Percentiles rank a stretch among this genome's conserved stretches.
Conservation (phyloP, 2,888 invertebrate genomes). For the Cephus spinipes region DNA sequence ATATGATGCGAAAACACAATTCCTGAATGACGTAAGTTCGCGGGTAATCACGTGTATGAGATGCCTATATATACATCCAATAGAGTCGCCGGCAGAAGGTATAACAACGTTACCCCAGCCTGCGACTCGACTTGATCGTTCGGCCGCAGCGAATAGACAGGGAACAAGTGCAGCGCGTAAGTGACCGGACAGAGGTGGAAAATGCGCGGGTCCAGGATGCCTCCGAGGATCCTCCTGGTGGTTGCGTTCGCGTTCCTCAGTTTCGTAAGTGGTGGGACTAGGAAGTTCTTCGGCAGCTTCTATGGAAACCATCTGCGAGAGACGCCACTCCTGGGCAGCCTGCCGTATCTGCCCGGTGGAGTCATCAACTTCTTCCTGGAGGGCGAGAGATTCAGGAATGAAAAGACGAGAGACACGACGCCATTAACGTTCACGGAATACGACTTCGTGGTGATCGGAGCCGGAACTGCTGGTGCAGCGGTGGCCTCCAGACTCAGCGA, state of each 20-base stretch:
- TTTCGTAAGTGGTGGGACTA: background rate
- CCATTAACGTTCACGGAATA: slow-evolving; percentile 71
- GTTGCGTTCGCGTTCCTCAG: background rate
- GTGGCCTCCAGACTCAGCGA: slow-evolving; percentile 81
- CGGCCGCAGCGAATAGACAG: background rate
- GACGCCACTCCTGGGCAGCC: background rate
- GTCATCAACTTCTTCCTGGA: slow-evolving; percentile 70
- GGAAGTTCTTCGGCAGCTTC: background rate
- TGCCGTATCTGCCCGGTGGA: slow-evolving; percentile 16
- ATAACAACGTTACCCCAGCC: background rate
- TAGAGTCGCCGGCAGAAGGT: background rate
- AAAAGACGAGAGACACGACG: slow-evolving; percentile 70
- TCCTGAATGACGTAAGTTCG: background rate
- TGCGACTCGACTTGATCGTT: background rate
- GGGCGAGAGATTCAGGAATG: slow-evolving; percentile 68
- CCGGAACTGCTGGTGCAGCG: slow-evolving; percentile 84
- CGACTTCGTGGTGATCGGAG: slow-evolving; percentile 84
- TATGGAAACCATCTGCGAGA: background rate
- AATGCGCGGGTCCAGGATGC: background rate
- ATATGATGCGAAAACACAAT: background rate
- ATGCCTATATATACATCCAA: background rate
- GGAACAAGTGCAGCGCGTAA: no score
- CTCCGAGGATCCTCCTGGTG: background rate
- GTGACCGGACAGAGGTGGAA: background rate
- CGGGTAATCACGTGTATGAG: background rate